phyloP scores from a whole-genome alignment of 2,888 invertebrate species.

The Liposcelis brunnea region DNA sequence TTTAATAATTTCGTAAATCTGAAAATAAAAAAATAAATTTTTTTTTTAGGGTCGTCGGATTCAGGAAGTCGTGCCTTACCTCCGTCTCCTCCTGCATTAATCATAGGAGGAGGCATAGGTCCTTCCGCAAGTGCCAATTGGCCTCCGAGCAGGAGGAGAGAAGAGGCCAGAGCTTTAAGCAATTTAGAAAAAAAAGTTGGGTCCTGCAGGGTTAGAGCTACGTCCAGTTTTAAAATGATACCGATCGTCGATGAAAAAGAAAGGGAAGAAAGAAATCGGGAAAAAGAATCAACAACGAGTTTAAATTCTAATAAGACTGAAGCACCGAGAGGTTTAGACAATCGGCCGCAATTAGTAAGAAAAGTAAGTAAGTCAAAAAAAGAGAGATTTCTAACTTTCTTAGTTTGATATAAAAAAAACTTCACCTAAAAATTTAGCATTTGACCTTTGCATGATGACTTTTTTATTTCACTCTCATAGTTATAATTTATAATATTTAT shows the following conservation, averaged over 20 bases:
- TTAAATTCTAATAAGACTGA: slow-evolving; percentile 15
- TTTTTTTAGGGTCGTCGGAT: background rate
- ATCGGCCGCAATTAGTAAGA: slow-evolving; percentile 40
- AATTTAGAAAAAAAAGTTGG: slow-evolving; percentile 49
- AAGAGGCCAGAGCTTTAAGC: slow-evolving; percentile 50
- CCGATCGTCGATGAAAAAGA: background rate
- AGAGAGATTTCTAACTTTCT: too few species aligned
- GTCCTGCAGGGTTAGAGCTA: slow-evolving; percentile 12
- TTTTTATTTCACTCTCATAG: too few species aligned
- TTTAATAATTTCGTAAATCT: background rate
- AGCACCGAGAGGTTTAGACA: slow-evolving; percentile 37
- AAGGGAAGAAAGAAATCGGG: background rate
- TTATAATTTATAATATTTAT: too few species aligned
- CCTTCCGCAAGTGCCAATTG: slow-evolving; percentile 27
- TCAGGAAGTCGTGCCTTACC: background rate
- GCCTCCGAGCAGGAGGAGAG: slow-evolving; percentile 45
- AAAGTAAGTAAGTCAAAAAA: too few species aligned
- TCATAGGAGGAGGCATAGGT: slow-evolving; percentile 12
- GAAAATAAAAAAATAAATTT: background rate
- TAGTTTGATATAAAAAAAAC: too few species aligned
- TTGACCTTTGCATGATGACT: too few species aligned
- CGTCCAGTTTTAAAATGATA: slow-evolving; percentile 7
- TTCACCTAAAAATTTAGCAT: too few species aligned
- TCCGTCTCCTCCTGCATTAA: background rate
- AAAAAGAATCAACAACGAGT: background rate